phyloP scores from a whole-genome alignment of 64 coral and sea anemone species.

The Astreopora myriophthalma region DNA sequence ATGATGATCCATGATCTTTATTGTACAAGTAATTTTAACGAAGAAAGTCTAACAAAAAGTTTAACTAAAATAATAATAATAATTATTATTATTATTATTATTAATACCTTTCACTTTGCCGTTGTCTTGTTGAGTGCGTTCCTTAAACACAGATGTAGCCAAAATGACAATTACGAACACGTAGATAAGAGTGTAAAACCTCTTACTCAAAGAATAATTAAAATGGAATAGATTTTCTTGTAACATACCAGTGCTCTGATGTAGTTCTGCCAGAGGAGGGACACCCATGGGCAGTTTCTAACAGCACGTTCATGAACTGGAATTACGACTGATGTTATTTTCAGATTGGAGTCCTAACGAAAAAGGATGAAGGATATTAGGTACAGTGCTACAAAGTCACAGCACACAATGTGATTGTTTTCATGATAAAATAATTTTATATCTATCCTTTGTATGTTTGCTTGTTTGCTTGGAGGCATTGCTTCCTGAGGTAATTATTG shows the following conservation, averaged over 20 bases:
- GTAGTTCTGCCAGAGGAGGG: slow-evolving; percentile 92
- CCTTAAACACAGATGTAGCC: slow-evolving; percentile 21
- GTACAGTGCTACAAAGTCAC: not conserved
- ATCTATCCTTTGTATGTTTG: not conserved
- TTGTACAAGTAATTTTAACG: not conserved
- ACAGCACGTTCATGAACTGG: slow-evolving; percentile 90
- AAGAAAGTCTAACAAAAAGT: too few species aligned
- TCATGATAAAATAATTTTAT: too few species aligned
- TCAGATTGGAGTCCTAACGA: slow-evolving; percentile 82
- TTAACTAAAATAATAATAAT: too few species aligned
- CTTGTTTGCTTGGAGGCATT: too few species aligned
- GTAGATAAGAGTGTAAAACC: too few species aligned
- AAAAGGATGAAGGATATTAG: not conserved
- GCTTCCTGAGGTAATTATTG: too few species aligned
- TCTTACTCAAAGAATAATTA: not conserved
- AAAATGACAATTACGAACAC: not conserved
- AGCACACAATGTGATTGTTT: too few species aligned
- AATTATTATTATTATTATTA: not conserved
- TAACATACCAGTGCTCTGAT: slow-evolving; percentile 73
- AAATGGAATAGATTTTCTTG: not conserved
- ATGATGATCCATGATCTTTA: not conserved
- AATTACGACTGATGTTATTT: slow-evolving; percentile 77
- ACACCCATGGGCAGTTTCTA: slow-evolving; percentile 93
- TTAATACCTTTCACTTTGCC: slow-evolving; percentile 81
- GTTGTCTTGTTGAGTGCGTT: slow-evolving; percentile 65